Conservation (phyloP, 2,888 invertebrate species). For the Drosophila pullipes region DNA sequence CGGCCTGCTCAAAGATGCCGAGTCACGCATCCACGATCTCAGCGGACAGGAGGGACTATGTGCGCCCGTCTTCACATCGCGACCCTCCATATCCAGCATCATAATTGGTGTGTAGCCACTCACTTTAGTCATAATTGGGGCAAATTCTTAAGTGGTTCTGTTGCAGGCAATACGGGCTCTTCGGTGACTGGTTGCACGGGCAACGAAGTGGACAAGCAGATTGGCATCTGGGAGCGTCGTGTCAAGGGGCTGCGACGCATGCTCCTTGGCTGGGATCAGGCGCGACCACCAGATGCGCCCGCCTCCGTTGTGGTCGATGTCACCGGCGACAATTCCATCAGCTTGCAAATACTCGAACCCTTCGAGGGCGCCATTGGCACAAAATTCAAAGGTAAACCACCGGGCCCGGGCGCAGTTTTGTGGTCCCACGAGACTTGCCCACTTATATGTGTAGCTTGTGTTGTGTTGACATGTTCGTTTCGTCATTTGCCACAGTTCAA, state of each 20-base stretch:
- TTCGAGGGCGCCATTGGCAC: slow-evolving; percentile 94
- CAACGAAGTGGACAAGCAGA: slow-evolving; percentile 92
- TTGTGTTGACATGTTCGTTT: slow-evolving; percentile 20
- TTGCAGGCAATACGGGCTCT: slow-evolving; percentile 84
- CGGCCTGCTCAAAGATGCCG: slow-evolving; percentile 92
- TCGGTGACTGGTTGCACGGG: slow-evolving; percentile 90
- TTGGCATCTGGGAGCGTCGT: slow-evolving; percentile 94
- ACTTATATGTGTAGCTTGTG: not conserved
- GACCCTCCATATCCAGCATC: slow-evolving; percentile 87
- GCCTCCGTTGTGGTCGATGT: slow-evolving; percentile 90
- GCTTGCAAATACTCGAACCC: slow-evolving; percentile 89
- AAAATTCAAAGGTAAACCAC: slow-evolving; percentile 92
- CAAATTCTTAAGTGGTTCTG: not conserved
- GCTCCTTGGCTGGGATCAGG: slow-evolving; percentile 94
- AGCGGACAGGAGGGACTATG: slow-evolving; percentile 87
- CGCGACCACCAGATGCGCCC: slow-evolving; percentile 92
- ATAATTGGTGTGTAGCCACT: slow-evolving; percentile 86
- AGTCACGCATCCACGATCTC: slow-evolving; percentile 92
- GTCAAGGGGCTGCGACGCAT: slow-evolving; percentile 87
- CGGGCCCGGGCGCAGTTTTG: slow-evolving; percentile 16
- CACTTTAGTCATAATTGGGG: not conserved
- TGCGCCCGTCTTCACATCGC: slow-evolving; percentile 81
- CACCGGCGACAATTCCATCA: slow-evolving; percentile 88
- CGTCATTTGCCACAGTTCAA: slow-evolving; percentile 89
- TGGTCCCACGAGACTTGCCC: slow-evolving; percentile 9